Evolutionary conservation across 2,113 vertebrate species (phyloP).

Genomic region (Thamnophis sirtalis): DNA sequence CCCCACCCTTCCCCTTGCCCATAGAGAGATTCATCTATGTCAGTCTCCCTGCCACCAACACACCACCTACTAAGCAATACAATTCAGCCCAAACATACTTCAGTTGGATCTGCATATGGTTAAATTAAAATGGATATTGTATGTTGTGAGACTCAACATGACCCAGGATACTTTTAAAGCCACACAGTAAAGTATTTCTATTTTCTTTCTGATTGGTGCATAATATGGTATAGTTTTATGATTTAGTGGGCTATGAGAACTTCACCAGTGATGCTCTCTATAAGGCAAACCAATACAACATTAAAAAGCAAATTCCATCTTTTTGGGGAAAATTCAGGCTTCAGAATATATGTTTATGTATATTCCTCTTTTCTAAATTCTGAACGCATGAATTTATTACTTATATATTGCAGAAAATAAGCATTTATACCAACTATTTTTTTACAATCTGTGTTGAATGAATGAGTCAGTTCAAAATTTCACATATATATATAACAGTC

Average conservation of each 20-base stretch:
- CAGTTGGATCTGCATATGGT: not conserved
- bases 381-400: not conserved
- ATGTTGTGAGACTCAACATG: not conserved
- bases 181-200: not conserved
- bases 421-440: not conserved
- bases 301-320: not conserved
- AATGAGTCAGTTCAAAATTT: not conserved
- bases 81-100: not conserved
- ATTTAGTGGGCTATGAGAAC: not conserved
- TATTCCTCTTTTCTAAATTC: not conserved
- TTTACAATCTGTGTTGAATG: not conserved
- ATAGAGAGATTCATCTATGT: not conserved
- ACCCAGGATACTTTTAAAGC: not conserved
- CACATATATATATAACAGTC: not conserved
- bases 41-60: not conserved
- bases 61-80: not conserved
- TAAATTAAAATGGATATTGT: not conserved
- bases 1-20: not conserved
- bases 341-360: not conserved
- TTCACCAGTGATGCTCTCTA: not conserved
- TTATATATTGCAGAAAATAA: not conserved
- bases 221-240: not conserved
- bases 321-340: not conserved
- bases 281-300: not conserved
- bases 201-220: not conserved